These are phyloP conservation scores for Saguinus imperator DNA, from an alignment of 2,113 vertebrate species.

Conservation along the genomic window DNA sequence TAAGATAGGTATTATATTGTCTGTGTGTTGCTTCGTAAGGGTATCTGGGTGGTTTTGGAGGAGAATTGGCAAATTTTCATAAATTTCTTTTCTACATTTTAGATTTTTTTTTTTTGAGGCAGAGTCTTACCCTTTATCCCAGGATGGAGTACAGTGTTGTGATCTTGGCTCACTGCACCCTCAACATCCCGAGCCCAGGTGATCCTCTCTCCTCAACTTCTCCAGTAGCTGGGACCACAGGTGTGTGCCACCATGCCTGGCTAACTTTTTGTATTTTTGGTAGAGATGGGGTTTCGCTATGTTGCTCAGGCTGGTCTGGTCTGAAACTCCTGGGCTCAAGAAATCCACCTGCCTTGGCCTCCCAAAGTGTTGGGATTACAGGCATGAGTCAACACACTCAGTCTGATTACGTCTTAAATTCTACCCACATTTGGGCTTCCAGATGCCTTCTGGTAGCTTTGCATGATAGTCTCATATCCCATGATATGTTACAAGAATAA, in stretches of 20 bases:
- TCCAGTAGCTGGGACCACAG: no score
- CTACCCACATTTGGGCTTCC: neutral
- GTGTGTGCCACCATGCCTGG: no score
- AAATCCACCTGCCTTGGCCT: no score
- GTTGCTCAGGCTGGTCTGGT: no score
- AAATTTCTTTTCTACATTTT: neutral
- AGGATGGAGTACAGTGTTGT: no score
- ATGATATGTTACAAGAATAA: neutral
- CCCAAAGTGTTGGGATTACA: no score
- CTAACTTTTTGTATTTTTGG: no score
- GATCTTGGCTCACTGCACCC: no score
- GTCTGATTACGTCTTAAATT: neutral
- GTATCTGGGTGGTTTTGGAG: neutral
- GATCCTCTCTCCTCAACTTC: no score
- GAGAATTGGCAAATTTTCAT: neutral
- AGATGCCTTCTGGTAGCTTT: neutral
- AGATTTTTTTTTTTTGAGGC: neutral
- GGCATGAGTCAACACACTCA: accelerated
- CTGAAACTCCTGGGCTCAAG: no score
- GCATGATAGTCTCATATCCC: neutral
- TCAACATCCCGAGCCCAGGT: no score
- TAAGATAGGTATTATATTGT: neutral
- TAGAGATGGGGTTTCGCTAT: no score
- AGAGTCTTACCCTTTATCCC: neutral
- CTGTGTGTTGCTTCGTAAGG: neutral